These are phyloP conservation scores for Holacanthella duospinosa DNA, from an alignment of 2,888 invertebrate genomes.

Conservation along the genomic window DNA sequence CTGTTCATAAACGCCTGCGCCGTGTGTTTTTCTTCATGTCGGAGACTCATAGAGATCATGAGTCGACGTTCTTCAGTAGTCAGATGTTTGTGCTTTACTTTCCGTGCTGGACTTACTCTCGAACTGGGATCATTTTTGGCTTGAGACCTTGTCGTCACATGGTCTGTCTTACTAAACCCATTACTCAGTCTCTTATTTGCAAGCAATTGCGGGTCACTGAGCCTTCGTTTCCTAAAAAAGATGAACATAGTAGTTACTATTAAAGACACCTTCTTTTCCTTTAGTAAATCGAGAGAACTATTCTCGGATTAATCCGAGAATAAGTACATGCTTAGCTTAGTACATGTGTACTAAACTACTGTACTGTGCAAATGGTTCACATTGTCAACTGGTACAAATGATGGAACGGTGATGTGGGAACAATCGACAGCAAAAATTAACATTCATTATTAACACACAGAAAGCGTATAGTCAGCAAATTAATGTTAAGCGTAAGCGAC, in stretches of 20 bases:
- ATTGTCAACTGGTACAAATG: no score
- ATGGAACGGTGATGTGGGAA: background rate
- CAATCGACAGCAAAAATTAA: background rate
- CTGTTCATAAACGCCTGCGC: background rate
- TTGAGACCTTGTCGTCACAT: constrained; percentile 32
- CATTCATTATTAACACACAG: background rate
- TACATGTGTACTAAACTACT: no score
- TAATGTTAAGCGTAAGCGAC: background rate
- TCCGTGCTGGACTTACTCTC: constrained; percentile 6
- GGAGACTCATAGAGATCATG: background rate
- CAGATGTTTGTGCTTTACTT: constrained; percentile 4
- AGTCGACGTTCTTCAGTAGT: constrained; percentile 11
- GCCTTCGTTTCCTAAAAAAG: constrained; percentile 19
- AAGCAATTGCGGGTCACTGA: constrained; percentile 19
- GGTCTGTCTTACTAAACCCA: constrained; percentile 25
- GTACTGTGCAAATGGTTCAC: no score
- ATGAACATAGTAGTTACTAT: no score
- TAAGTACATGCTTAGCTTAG: no score
- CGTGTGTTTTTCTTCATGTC: background rate
- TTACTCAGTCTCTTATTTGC: constrained; percentile 28
- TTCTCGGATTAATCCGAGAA: no score
- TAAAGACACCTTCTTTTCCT: no score
- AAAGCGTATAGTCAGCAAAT: background rate
- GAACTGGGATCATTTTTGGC: constrained; percentile 18
- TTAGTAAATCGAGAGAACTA: no score